These are phyloP conservation scores for Masnerella sp. DNA, from an alignment of 2,888 invertebrate species.

Conservation along the genomic window DNA sequence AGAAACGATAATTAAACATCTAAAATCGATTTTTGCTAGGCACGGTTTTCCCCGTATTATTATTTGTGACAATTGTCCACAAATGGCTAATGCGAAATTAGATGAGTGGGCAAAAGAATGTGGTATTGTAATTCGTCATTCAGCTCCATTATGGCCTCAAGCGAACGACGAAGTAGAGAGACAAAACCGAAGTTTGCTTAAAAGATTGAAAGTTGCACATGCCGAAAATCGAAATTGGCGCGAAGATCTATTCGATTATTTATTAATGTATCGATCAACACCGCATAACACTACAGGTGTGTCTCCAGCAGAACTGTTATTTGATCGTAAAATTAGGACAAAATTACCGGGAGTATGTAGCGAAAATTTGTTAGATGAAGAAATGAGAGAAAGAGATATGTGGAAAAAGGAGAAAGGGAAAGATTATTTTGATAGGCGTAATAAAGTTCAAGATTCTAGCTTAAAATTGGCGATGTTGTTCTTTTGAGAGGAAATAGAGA, in stretches of 20 bases:
- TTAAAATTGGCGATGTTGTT: slow-evolving; percentile 6
- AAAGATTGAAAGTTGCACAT: slow-evolving; percentile 64
- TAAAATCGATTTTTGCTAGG: slow-evolving; percentile 59
- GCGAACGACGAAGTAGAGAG: slow-evolving; percentile 65
- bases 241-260: slow-evolving; percentile 51
- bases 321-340: slow-evolving; percentile 64
- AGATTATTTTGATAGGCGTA: slow-evolving; percentile 18
- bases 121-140: slow-evolving; percentile 48
- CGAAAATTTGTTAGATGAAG: slow-evolving; percentile 28
- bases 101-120: slow-evolving; percentile 46
- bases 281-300: slow-evolving; percentile 67
- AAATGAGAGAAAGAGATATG: slow-evolving; percentile 37
- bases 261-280: slow-evolving; percentile 67
- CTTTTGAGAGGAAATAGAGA: slow-evolving; percentile 2
- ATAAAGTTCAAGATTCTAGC: not conserved
- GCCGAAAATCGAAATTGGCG: slow-evolving; percentile 63
- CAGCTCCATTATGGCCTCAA: slow-evolving; percentile 63
- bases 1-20: slow-evolving; percentile 45
- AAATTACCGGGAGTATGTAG: slow-evolving; percentile 54
- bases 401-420: slow-evolving; percentile 44
- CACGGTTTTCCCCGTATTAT: not conserved
- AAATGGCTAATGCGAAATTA: slow-evolving; percentile 61
- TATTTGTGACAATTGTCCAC: slow-evolving; percentile 42
- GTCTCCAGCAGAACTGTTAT: slow-evolving; percentile 59
- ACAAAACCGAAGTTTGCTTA: slow-evolving; percentile 65